phyloP scores from a whole-genome alignment of 2,797 vertebrate species.

The Pitangus sulphuratus region DNA sequence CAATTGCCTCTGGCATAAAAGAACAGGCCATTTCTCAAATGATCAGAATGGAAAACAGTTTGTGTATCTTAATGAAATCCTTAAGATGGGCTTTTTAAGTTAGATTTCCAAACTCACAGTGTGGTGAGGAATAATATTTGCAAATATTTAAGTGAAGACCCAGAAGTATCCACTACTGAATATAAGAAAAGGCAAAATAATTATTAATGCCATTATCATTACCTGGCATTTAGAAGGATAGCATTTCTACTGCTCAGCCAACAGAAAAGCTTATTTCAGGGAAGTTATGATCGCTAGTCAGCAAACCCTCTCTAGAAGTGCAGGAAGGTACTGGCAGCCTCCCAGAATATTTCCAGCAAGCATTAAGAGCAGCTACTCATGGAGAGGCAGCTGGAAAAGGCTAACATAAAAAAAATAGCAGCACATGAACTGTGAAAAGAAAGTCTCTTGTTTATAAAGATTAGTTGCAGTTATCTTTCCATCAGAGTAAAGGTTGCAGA shows the following conservation, averaged over 20 bases:
- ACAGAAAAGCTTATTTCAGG: not conserved
- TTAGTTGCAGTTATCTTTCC: not conserved
- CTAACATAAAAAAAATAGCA: not conserved
- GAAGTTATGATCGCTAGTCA: not conserved
- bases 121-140: not conserved
- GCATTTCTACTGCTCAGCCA: not conserved
- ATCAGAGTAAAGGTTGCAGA: not conserved
- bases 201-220: not conserved
- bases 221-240: not conserved
- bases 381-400: not conserved
- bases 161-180: not conserved
- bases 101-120: not conserved
- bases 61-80: not conserved
- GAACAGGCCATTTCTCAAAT: not conserved
- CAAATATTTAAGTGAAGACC: not conserved
- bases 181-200: not conserved
- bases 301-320: not conserved
- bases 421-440: not conserved
- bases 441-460: not conserved
- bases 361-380: not conserved
- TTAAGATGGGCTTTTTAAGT: not conserved
- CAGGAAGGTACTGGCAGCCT: not conserved
- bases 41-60: not conserved
- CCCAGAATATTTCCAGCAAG: not conserved
- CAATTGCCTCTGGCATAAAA: not conserved